Evolutionary conservation across 2,888 invertebrate genomes (phyloP), one percentile per base, ranked within the genome.

Genomic region (Zygaena filipendulae): DNA sequence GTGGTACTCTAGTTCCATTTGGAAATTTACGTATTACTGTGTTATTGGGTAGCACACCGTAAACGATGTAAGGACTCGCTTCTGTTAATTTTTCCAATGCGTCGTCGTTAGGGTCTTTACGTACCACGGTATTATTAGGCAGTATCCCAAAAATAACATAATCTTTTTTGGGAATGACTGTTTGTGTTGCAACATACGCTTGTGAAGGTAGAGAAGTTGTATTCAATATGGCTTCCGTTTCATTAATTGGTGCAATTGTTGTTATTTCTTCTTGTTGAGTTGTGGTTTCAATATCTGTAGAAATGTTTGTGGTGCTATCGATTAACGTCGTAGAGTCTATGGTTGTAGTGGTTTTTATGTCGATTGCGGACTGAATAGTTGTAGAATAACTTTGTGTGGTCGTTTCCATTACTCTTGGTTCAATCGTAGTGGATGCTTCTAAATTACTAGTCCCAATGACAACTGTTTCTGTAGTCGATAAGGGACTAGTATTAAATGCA

Each of bases 1-100:
- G 87, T 67, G 89, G 88, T 64, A 90, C 85, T 67, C 87, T 75
- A 59, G 90, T 89, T 63, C 90, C 90, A 54, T 91, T 90, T 42
- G 90, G 90, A 60, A 87, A 90, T 75, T 87, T 90, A 72, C 87
- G 85, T 59, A 90, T 86, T 62, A 90, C 79, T 61, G 87, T 88
- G 70, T 89, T 89, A 79, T 90, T 88, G 44, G 90, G 89, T 62
- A 85, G 86, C 52, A 90, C 83, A 59, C 90, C 89, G 52, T 87
- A 87, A 59, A 90, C 84, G 49, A 89, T 84, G 63, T 86, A 89
- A 42, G 89, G 88, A 56, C 84, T 84, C 49, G 86, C 81, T 56
- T 87, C 84, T 70, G 86, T 86, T 66, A 85, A 79, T 53, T 84
- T 74, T 58, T 87, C 86, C 64, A 86, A 81, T 50, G 82, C 59